Percentiles rank a stretch among this genome's conserved stretches.
phyloP scores from a whole-genome alignment of 2,888 invertebrate genomes.

The Gasteruption jaculator region DNA sequence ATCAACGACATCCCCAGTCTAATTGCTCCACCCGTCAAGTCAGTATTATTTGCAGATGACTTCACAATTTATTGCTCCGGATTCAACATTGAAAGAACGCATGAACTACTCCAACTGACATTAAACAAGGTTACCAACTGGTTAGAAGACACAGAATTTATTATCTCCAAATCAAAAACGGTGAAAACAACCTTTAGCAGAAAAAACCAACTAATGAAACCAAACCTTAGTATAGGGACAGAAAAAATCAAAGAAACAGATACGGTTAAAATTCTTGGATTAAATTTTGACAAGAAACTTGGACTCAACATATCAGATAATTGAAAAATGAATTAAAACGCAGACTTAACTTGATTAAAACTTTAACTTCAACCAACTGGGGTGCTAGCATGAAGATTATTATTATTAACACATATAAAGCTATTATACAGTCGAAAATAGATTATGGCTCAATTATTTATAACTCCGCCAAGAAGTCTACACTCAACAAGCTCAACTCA shows the following conservation, averaged over 20 bases:
- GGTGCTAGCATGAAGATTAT: conserved; percentile 14
- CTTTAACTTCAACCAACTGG: conserved; percentile 16
- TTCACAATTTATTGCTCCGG: conserved; percentile 16
- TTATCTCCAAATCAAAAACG: conserved; percentile 20
- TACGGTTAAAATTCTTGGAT: conserved; percentile 14
- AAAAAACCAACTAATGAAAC: no score
- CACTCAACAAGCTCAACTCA: conserved; percentile 10
- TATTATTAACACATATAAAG: conserved; percentile 18
- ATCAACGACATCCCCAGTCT: conserved; percentile 18
- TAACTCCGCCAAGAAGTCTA: conserved; percentile 9
- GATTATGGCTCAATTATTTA: conserved; percentile 19
- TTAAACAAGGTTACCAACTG: conserved; percentile 17
- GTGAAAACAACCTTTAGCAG: conserved; percentile 10
- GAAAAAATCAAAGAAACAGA: no score
- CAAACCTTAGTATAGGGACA: no score
- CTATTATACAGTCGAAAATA: conserved; percentile 16
- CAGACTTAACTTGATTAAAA: conserved; percentile 21
- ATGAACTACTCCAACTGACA: conserved; percentile 16
- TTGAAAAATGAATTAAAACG: conserved; percentile 14
- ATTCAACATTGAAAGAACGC: conserved; percentile 12
- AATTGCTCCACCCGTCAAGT: conserved; percentile 10
- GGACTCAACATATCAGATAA: conserved; percentile 11
- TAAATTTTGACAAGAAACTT: conserved; percentile 9
- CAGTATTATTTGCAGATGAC: conserved; percentile 20
- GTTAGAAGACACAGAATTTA: conserved; percentile 16